Percentiles rank a stretch among this genome's conserved stretches.
Conservation (phyloP, 1,140 invertebrate genomes). For the Plectrocnemia conspersa region DNA sequence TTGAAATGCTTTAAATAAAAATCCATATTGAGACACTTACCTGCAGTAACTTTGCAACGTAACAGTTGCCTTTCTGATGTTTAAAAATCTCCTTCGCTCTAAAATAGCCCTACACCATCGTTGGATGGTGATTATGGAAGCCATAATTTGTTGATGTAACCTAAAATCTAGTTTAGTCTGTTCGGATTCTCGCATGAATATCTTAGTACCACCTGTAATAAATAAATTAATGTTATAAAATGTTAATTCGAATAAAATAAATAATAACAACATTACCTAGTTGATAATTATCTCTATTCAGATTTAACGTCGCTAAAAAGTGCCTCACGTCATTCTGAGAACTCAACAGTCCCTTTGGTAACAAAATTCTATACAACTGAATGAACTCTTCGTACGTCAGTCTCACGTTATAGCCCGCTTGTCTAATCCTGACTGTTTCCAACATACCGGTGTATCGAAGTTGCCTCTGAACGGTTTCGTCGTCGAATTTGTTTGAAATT, state of each 20-base stretch:
- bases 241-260: background rate
- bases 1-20: conserved; percentile 18
- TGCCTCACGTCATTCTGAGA: conserved; percentile 74
- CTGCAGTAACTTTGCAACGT: conserved; percentile 72
- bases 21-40: conserved; percentile 39
- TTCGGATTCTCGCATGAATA: conserved; percentile 91
- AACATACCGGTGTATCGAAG: conserved; percentile 92
- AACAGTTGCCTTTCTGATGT: conserved; percentile 67
- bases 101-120: conserved; percentile 83
- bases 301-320: conserved; percentile 73
- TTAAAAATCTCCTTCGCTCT: conserved; percentile 71
- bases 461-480: conserved; percentile 88
- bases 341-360: conserved; percentile 80
- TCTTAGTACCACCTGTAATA: conserved; percentile 65
- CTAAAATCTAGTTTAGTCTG: conserved; percentile 88
- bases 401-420: conserved; percentile 92
- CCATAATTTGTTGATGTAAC: conserved; percentile 90
- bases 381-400: conserved; percentile 93
- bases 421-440: conserved; percentile 90
- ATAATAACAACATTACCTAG: conserved; percentile 55
- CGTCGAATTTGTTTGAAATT: conserved; percentile 87
- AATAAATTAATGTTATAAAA: conserved; percentile 6
- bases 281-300: conserved; percentile 88
- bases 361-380: conserved; percentile 81
- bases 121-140: conserved; percentile 86